Evolutionary conservation across 2,888 invertebrate genomes (phyloP), one percentile per base, ranked within the genome.

Genomic region (Calliphora vomitoria): DNA sequence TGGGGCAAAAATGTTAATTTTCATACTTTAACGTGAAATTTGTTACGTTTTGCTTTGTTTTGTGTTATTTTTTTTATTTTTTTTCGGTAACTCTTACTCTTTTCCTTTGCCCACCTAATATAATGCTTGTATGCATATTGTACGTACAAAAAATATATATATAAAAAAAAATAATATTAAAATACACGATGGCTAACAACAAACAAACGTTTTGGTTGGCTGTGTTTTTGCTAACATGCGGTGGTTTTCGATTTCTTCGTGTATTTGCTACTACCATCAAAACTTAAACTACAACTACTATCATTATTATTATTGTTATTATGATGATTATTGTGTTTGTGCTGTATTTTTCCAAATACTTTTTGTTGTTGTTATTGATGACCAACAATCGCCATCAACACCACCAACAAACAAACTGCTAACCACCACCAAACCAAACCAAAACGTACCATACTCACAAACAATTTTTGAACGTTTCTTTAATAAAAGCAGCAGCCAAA

Each of bases 401-500:
- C 74, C 47, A 82, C 66, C 47, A 69, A 71, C 71, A 44, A 60
- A 68, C 8, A 25, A 35, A 60, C 44, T 47, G 60, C 44, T 25
- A 60, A 62, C 74, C 58, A 82, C 78, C 79, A 71, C 47, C 55
- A 72, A 35, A 35, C 64, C n/a, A 10, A 25, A 81, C 41, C 25
- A 53, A 62, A 55, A 31, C 13, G 6, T 11, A 72, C 53, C 25
- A 53, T 20, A 62, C 25, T n/a, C 35, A 62, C 15, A 62, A 55
- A 62, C 8, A 38, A 38, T 15, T 25, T n/a, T 31, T 31, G 13
- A 15, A 55, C 55, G 44, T 44, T 44, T 44, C 3, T 35, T 84
- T 20, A 38, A 72, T 41, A 55, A 35, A 66, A 82, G 62, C 79
- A 89, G 88, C 89, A 85, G 85, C 88, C 90, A 93, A 93, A 91